Evolutionary conservation across 2,797 vertebrate species (phyloP).

Genomic region (Amniataba percoides): DNA sequence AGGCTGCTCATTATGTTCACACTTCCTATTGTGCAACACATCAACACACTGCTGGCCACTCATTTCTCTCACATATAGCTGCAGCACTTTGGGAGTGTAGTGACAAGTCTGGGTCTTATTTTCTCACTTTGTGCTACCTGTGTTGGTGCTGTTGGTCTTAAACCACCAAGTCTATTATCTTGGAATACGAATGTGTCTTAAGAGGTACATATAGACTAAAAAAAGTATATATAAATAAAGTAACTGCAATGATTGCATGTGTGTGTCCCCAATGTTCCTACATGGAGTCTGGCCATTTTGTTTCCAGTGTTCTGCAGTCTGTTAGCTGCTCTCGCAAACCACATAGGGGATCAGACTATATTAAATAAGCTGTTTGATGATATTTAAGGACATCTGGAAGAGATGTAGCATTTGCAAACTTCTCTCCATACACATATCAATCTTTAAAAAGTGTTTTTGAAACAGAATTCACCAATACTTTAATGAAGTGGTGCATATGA

Average conservation of each 20-base stretch:
- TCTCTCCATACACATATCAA: constrained; percentile 43
- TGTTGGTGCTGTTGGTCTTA: background rate
- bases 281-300: background rate
- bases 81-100: background rate
- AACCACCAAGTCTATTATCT: no score
- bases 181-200: no score
- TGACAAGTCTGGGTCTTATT: background rate
- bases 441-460: constrained; percentile 56
- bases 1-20: constrained; percentile 20
- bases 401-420: background rate
- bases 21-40: background rate
- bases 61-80: background rate
- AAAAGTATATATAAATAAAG: background rate
- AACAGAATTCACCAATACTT: constrained; percentile 41
- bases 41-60: background rate
- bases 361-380: constrained; percentile 63
- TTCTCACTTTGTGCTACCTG: background rate
- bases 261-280: background rate
- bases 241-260: background rate
- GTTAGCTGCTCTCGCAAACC: constrained; percentile 8
- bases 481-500: constrained; percentile 28
- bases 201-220: no score
- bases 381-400: constrained; percentile 33
- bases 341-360: constrained; percentile 15
- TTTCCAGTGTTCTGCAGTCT: constrained; percentile 1